A percentile compares a stretch with the other conserved stretches of the same genome.
Conservation (phyloP, 1,140 invertebrate species). For the Charaxes varanes region DNA sequence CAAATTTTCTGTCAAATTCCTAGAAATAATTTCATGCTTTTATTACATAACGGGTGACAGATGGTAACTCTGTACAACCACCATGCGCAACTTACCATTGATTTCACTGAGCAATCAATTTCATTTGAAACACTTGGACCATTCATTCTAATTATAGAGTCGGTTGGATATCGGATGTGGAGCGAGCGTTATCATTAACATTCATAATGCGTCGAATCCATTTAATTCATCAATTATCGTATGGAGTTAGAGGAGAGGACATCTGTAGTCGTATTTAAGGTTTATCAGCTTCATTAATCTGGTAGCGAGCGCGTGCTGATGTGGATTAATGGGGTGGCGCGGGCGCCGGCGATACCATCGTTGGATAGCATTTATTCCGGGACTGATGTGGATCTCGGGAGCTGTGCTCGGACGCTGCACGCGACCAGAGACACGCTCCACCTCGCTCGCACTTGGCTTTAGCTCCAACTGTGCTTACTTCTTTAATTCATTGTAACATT, state of each 20-base stretch:
- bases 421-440: constrained; percentile 28
- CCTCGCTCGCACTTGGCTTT: constrained; percentile 1
- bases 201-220: constrained; percentile 50
- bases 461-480: constrained; percentile 5
- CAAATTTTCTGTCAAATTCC: too few relatives aligned
- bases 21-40: too few relatives aligned
- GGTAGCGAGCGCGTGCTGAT: constrained; percentile 59
- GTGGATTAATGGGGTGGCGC: constrained; percentile 66
- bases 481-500: too few relatives aligned
- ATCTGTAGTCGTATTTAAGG: constrained; percentile 63
- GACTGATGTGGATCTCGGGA: constrained; percentile 44
- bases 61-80: too few relatives aligned
- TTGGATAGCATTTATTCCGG: constrained; percentile 51
- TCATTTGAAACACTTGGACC: constrained; percentile 31
- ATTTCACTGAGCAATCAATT: constrained; percentile 37
- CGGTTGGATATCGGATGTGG: constrained; percentile 28
- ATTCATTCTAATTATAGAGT: constrained; percentile 56
- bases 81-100: constrained; percentile 20
- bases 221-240: constrained; percentile 64
- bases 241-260: constrained; percentile 41
- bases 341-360: constrained; percentile 51
- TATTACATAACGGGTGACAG: too few relatives aligned
- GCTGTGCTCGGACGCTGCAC: constrained; percentile 30
- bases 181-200: constrained; percentile 47
- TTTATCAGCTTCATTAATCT: constrained; percentile 68